Evolutionary conservation across 2,797 vertebrate genomes (phyloP), one percentile per base, ranked within the genome.

Genomic region (Poecilia wingei): DNA sequence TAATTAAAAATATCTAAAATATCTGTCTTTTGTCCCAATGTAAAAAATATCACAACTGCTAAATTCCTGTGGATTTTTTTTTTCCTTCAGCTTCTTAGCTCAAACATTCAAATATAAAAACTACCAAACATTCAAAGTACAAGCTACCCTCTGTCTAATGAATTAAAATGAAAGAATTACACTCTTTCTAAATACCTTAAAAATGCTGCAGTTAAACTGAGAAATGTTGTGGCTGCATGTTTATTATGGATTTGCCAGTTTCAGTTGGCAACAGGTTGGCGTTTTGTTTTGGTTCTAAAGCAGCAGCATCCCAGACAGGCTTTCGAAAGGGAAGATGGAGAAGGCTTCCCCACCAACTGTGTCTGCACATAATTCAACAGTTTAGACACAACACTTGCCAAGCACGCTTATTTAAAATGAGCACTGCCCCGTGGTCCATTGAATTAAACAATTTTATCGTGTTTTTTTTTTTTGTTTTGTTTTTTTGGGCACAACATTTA

Each of bases 281-380:
- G 20, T 28, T 57, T 53, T 73, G 72, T 36, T 53, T 73, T 53
- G 20, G 2, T 53, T n/a, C 20, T 13, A 55, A 73, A 53, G 31
- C 25, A 43, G 22, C 41, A 41, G 41, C 3, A 3, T 55, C 72
- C 25, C 53, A 74, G 39, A 57, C 22, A 59, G 73, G 7, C 33
- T 39, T 51, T 73, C 47, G 25, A 16, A 25, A 16, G 33, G 20
- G 49, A 53, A 53, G 20, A 53, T 73, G 72, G 31, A 53, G 33
- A 55, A 39, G 25, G 33, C 4, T 53, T 25, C 10, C 66, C 66
- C 10, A 69, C 66, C 41, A 70, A 45, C 41, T 70, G 41, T 14
- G 22, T 39, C 43, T 53, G 47, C 71, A 73, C 55, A 73, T 53
- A 53, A 39, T 73, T 39, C 20, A 73, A 73, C 47, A 73, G 47